These are phyloP conservation scores for Drosophila obscura DNA, from an alignment of 1,140 invertebrate species.

Conservation along the genomic window DNA sequence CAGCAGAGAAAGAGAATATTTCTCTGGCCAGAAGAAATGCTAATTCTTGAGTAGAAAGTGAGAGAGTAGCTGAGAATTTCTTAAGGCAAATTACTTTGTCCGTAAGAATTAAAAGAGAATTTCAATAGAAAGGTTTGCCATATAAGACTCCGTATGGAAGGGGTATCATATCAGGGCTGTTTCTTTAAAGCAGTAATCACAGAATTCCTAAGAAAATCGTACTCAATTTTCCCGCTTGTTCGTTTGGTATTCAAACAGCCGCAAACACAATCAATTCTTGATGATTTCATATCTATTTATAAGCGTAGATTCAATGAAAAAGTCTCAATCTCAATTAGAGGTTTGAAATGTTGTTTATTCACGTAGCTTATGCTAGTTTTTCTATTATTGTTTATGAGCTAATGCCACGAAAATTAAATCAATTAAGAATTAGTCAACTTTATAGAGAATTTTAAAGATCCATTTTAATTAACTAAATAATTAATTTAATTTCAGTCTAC, in stretches of 20 bases:
- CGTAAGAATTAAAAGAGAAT: too few species aligned
- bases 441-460: too few species aligned
- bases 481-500: too few species aligned
- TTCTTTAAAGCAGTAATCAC: too few species aligned
- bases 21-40: background rate
- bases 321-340: slow-evolving; percentile 6
- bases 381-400: slow-evolving; percentile 19
- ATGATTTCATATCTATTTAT: slow-evolving; percentile 39
- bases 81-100: too few species aligned
- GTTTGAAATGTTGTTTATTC: slow-evolving; percentile 2
- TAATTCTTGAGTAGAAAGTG: too few species aligned
- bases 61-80: too few species aligned
- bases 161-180: too few species aligned
- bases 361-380: slow-evolving; percentile 5
- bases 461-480: too few species aligned
- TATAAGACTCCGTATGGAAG: too few species aligned
- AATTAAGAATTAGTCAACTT: too few species aligned
- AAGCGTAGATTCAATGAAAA: background rate
- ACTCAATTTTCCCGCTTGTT: background rate
- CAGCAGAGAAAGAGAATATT: slow-evolving; percentile 4
- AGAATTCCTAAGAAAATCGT: background rate
- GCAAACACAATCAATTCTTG: background rate
- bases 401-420: slow-evolving; percentile 7
- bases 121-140: too few species aligned
- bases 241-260: background rate